phyloP scores from a whole-genome alignment of 1,140 invertebrate species.

The Fopius arisanus region DNA sequence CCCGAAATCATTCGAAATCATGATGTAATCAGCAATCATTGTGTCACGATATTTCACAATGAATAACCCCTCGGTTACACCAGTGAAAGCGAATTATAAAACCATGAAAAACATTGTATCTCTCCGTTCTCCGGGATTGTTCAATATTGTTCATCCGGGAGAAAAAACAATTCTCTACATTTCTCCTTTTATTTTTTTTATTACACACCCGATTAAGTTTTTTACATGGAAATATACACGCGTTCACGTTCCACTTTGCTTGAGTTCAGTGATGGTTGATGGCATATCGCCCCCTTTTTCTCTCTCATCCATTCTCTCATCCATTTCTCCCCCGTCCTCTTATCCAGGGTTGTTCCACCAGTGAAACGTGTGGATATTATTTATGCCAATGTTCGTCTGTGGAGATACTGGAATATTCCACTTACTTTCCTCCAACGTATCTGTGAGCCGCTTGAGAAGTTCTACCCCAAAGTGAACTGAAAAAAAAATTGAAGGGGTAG shows the following conservation, averaged over 20 bases:
- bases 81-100: neutral
- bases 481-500: neutral
- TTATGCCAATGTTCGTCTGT: neutral
- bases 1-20: too few relatives aligned
- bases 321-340: neutral
- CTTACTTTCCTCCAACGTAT: neutral
- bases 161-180: neutral
- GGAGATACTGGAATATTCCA: neutral
- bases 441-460: neutral
- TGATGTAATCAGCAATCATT: too few relatives aligned
- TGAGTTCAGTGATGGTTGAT: constrained; percentile 13
- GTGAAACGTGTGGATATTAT: neutral
- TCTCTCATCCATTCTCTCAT: neutral
- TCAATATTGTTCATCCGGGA: neutral
- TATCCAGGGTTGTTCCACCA: neutral
- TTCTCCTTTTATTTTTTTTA: neutral
- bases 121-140: neutral
- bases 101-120: neutral
- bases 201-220: constrained; percentile 13
- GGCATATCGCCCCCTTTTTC: neutral
- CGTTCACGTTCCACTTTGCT: constrained; percentile 3
- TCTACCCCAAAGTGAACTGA: neutral
- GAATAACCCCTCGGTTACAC: too few relatives aligned
- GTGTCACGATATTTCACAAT: too few relatives aligned
- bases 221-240: neutral